These are phyloP conservation scores for Mythimna loreyi DNA, from an alignment of 2,888 invertebrate genomes.

Conservation along the genomic window DNA sequence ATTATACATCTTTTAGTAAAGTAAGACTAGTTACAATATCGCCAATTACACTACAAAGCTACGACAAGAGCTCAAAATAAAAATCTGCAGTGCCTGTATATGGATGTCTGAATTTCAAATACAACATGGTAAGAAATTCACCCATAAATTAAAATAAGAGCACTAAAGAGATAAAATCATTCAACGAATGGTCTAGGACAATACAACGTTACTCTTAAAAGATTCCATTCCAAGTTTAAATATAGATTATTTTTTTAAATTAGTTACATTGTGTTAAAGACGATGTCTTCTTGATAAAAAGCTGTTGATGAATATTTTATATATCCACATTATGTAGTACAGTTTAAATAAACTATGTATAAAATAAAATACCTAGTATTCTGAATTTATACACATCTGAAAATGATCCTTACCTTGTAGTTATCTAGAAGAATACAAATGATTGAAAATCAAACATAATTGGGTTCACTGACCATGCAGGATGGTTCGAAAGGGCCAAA, in stretches of 20 bases:
- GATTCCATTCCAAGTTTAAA: slow-evolving; percentile 5
- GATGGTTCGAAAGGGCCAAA: too few species aligned
- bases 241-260: background rate
- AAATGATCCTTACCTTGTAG: background rate
- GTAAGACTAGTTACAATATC: slow-evolving; percentile 6
- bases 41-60: slow-evolving; percentile 26
- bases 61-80: slow-evolving; percentile 15
- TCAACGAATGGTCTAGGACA: slow-evolving; percentile 38
- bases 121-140: background rate
- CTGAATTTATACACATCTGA: background rate
- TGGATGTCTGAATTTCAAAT: slow-evolving; percentile 14
- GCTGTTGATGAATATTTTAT: too few species aligned
- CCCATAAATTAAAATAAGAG: slow-evolving; percentile 1
- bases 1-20: too few species aligned
- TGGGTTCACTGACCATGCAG: background rate
- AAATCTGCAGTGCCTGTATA: slow-evolving; percentile 2
- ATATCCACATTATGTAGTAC: background rate
- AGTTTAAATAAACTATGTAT: background rate
- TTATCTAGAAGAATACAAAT: slow-evolving; percentile 23
- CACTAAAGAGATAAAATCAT: background rate
- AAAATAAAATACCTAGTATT: background rate
- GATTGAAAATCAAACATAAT: slow-evolving; percentile 34
- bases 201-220: slow-evolving; percentile 3
- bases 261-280: slow-evolving; percentile 2
- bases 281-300: slow-evolving; percentile 12